phyloP scores from a whole-genome alignment of 1,140 invertebrate genomes.

The Oreohelix idahoensis region DNA sequence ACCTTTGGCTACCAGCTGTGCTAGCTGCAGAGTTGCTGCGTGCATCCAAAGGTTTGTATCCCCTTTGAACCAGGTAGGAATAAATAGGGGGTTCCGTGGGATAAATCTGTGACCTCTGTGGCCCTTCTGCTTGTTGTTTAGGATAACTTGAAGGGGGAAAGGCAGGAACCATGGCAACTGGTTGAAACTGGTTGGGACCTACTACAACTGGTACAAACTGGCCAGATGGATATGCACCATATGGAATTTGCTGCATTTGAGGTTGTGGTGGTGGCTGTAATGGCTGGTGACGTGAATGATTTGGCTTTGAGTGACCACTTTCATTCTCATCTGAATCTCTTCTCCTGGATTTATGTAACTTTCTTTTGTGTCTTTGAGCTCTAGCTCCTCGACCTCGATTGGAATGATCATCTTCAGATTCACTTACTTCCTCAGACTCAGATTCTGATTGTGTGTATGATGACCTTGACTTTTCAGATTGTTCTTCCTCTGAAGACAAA shows the following conservation, averaged over 20 bases:
- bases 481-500: constrained; percentile 14
- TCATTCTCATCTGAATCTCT: background rate
- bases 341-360: background rate
- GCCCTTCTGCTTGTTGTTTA: constrained; percentile 28
- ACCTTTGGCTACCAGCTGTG: constrained; percentile 9
- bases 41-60: constrained; percentile 50
- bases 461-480: background rate
- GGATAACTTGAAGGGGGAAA: constrained; percentile 45
- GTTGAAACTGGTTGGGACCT: constrained; percentile 32
- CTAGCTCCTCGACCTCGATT: background rate
- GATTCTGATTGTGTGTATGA: constrained; percentile 24
- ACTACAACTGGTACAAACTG: constrained; percentile 28
- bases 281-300: constrained; percentile 12
- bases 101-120: constrained; percentile 21
- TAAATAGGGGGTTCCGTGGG: constrained; percentile 55
- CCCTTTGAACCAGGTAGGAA: constrained; percentile 59
- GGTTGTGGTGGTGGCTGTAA: background rate
- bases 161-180: constrained; percentile 8
- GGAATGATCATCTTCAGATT: background rate
- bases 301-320: background rate
- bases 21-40: background rate
- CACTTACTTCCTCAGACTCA: constrained; percentile 27
- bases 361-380: background rate
- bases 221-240: constrained; percentile 15
- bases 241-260: constrained; percentile 33